phyloP scores from a whole-genome alignment of 2,113 vertebrate genomes.

The Mormoops blainvillei region DNA sequence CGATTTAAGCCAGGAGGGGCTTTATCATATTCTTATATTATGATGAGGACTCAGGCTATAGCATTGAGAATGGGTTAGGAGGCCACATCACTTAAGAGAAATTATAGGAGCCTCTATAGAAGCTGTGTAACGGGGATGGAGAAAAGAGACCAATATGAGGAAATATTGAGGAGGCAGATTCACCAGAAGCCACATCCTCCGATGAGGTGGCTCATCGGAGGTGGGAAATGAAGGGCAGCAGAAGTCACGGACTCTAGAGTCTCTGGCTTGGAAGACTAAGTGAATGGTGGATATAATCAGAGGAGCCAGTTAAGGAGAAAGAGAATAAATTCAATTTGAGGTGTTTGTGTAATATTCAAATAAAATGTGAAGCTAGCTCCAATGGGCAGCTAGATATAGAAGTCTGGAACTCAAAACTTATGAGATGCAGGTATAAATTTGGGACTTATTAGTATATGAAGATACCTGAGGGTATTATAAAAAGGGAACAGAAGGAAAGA shows the following conservation, averaged over 20 bases:
- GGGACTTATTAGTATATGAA: not conserved
- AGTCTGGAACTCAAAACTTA: not conserved
- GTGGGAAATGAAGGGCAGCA: no score
- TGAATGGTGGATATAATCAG: not conserved
- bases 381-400: not conserved
- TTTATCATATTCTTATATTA: not conserved
- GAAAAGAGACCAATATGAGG: not conserved
- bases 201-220: not conserved
- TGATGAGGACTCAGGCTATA: not conserved
- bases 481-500: not conserved
- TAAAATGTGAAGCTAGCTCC: not conserved
- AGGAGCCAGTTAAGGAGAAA: not conserved
- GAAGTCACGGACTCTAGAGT: not conserved
- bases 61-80: not conserved
- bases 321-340: not conserved
- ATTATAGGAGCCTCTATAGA: not conserved
- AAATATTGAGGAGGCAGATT: not conserved
- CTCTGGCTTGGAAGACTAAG: not conserved
- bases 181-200: no score
- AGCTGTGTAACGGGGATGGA: not conserved
- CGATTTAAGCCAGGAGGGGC: not conserved
- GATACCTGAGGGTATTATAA: not conserved
- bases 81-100: not conserved
- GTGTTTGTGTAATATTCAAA: not conserved
- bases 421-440: not conserved